phyloP scores from a whole-genome alignment of 2,888 invertebrate species.

The Epinotia demarniana region DNA sequence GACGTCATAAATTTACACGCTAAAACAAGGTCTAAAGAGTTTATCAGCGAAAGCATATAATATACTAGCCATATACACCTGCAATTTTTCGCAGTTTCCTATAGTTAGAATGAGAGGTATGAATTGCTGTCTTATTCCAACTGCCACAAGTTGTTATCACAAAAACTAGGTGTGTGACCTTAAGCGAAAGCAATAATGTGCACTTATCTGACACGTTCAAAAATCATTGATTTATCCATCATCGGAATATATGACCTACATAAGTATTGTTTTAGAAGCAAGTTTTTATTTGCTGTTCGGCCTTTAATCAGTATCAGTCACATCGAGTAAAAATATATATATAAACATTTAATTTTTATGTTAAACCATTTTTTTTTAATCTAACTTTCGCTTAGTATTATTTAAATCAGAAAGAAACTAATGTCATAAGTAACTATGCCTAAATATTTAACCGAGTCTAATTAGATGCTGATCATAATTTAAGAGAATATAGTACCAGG shows the following conservation, averaged over 20 bases:
- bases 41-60: not conserved
- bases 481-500: conserved; percentile 24
- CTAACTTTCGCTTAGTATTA: not conserved
- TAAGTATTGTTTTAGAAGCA: no score
- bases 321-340: not conserved
- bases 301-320: not conserved
- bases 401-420: not conserved
- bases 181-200: not conserved
- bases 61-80: not conserved
- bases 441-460: not conserved
- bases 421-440: no score
- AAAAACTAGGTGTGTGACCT: not conserved
- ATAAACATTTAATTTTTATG: not conserved
- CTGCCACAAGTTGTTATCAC: no score
- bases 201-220: not conserved
- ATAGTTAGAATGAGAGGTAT: no score
- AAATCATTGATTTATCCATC: not conserved
- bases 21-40: conserved; percentile 8
- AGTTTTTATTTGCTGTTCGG: not conserved
- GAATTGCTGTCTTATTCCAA: no score
- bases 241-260: not conserved
- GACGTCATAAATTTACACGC: conserved; percentile 23
- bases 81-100: no score
- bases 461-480: conserved; percentile 18
- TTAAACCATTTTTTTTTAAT: not conserved